Evolutionary conservation across 2,888 invertebrate genomes (phyloP), one percentile per base, ranked within the genome.

Genomic region (Eupithecia subumbrata): DNA sequence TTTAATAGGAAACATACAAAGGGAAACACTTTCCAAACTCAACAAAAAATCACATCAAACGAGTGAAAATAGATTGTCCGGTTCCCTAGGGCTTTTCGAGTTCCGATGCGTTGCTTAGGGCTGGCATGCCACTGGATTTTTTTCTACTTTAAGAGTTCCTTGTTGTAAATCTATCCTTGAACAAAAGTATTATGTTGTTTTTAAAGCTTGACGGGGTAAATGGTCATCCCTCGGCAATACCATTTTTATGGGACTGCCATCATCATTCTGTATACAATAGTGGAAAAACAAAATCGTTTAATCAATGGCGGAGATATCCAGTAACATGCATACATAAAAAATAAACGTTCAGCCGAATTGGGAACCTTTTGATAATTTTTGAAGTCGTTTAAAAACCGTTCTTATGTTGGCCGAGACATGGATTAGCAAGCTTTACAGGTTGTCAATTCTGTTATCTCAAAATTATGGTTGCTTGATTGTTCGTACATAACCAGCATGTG

Each of bases 61-160:
- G 77, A 79, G 79, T 87, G 87, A 84, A 90, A 90, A 90, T 89
- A 90, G 88, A 88, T 87, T 85, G 84, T 81, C 85, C 83, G 74
- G 83, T 85, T 88, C 85, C 83, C 82, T 81, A 74, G 85, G 83
- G 86, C 81, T 79, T 75, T 78, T 72, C 18, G 43, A 75, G 75
- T 76, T 77, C 74, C 72, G 76, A 80, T 76, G 73, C 72, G 72
- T 74, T 66, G 48, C 69, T 34, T 74, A 78, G 73, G 76, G 76
- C 25, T 76, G 69, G 3, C 69, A 67, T 56, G 4, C n/a, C 52
- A 56, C n/a, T 63, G 2, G 9, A 18, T 25, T 22, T 56, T 30
- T 18, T 18, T 64, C 18, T 18, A 34, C 18, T 18, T 64, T 9
- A 5, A 34, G 18, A 22, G 16, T 64, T 34, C 34, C 18, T 63